Percentiles rank a stretch among this genome's conserved stretches.
phyloP scores from a whole-genome alignment of 2,797 vertebrate species.

The Falco naumanni region DNA sequence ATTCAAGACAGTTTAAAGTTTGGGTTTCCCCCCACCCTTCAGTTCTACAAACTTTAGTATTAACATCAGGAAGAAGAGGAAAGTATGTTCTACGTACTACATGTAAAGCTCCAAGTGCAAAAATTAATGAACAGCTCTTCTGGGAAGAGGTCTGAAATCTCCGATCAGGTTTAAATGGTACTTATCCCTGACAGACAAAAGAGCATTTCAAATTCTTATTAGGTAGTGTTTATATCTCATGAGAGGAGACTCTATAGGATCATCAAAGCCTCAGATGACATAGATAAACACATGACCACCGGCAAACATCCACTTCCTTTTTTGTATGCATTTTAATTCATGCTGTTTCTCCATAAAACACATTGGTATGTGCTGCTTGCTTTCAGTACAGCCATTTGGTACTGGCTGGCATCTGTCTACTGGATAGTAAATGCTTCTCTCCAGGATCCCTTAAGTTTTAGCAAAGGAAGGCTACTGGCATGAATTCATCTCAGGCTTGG shows the following conservation, averaged over 20 bases:
- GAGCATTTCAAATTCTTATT: neutral
- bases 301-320: neutral
- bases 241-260: neutral
- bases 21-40: neutral
- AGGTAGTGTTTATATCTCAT: neutral
- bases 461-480: neutral
- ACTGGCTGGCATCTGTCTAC: neutral
- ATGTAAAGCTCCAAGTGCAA: neutral
- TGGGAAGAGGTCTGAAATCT: neutral
- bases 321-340: neutral
- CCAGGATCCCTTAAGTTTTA: neutral
- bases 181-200: neutral
- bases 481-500: neutral
- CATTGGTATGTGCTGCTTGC: neutral
- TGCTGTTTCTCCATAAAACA: neutral
- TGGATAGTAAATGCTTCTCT: neutral
- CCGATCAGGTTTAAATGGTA: neutral
- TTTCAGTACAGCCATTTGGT: neutral
- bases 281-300: neutral
- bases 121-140: neutral
- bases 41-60: neutral
- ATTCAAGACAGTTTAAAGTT: neutral
- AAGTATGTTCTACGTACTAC: neutral
- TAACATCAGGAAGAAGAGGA: neutral
- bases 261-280: neutral